These are phyloP conservation scores for Ammodytes marinus DNA, from an alignment of 2,113 vertebrate genomes.

Conservation along the genomic window DNA sequence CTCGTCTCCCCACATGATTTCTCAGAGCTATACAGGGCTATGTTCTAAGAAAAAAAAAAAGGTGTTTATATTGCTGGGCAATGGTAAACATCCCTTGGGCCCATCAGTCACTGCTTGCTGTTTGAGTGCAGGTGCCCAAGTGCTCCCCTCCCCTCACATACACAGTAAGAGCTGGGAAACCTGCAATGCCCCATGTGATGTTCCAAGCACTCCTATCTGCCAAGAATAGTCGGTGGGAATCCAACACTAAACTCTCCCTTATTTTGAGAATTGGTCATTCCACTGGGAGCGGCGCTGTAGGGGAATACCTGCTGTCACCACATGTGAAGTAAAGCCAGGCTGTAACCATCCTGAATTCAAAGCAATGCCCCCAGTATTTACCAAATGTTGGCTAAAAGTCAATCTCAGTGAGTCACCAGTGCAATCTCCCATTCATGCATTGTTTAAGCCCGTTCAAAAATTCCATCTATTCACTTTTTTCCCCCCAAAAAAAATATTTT, in stretches of 20 bases:
- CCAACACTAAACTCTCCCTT: slow-evolving; percentile 50
- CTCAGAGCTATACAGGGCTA: slow-evolving; percentile 26
- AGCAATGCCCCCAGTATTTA: slow-evolving; percentile 1
- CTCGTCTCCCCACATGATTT: slow-evolving; percentile 58
- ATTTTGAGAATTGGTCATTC: slow-evolving; percentile 41
- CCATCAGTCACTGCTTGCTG: slow-evolving; percentile 69
- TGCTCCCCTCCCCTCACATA: slow-evolving; percentile 25
- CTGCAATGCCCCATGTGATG: slow-evolving; percentile 44
- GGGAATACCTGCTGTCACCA: slow-evolving; percentile 48
- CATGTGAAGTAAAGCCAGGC: slow-evolving; percentile 20
- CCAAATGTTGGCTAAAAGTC: slow-evolving; percentile 28
- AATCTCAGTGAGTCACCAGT: slow-evolving; percentile 22
- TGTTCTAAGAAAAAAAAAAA: slow-evolving; percentile 1
- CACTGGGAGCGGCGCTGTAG: slow-evolving; percentile 27
- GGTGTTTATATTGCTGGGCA: slow-evolving; percentile 63
- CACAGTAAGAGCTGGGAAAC: slow-evolving; percentile 46
- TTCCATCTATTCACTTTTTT: slow-evolving; percentile 19
- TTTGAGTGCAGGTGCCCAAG: slow-evolving; percentile 63
- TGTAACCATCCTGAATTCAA: slow-evolving; percentile 36
- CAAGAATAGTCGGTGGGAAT: slow-evolving; percentile 49
- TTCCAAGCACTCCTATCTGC: slow-evolving; percentile 57
- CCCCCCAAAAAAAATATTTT: background rate
- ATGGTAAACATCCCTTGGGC: slow-evolving; percentile 59
- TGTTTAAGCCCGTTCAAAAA: slow-evolving; percentile 33
- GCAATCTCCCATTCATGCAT: slow-evolving; percentile 32